Conservation (phyloP, 2,797 vertebrate genomes). For the Allobates femoralis region DNA sequence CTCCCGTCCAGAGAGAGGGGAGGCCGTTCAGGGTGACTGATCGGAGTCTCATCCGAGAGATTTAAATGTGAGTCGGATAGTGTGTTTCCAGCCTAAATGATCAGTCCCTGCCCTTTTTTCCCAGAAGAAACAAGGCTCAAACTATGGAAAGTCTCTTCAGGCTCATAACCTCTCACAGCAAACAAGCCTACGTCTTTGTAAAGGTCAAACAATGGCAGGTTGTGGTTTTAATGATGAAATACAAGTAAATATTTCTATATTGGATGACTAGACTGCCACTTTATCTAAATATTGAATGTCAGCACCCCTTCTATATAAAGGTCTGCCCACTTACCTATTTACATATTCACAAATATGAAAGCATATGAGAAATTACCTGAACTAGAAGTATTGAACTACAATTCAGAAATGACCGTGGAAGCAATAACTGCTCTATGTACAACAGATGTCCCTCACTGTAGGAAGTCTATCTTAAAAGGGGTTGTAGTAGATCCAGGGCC, state of each 20-base stretch:
- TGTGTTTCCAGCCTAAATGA: no score
- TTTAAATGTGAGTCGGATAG: no score
- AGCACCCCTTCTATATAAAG: background rate
- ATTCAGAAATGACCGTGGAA: background rate
- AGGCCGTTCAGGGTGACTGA: no score
- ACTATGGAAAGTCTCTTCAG: background rate
- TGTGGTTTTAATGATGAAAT: background rate
- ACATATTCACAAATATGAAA: conserved; percentile 18
- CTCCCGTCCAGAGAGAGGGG: no score
- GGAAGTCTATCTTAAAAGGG: no score
- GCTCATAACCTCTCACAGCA: background rate
- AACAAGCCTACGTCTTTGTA: background rate
- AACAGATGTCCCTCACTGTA: background rate
- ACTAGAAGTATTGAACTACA: background rate
- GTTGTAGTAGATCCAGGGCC: no score
- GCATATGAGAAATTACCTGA: background rate
- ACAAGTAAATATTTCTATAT: background rate
- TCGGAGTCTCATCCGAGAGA: no score
- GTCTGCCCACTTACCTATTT: background rate
- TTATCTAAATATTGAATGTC: background rate
- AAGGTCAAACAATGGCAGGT: background rate
- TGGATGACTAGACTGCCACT: background rate
- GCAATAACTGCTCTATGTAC: background rate
- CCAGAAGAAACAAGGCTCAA: no score
- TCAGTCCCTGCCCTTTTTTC: no score